Base-by-base conservation (phyloP, 2,888 invertebrate genomes). In the Caenorhabditis macrosperma region DNA sequence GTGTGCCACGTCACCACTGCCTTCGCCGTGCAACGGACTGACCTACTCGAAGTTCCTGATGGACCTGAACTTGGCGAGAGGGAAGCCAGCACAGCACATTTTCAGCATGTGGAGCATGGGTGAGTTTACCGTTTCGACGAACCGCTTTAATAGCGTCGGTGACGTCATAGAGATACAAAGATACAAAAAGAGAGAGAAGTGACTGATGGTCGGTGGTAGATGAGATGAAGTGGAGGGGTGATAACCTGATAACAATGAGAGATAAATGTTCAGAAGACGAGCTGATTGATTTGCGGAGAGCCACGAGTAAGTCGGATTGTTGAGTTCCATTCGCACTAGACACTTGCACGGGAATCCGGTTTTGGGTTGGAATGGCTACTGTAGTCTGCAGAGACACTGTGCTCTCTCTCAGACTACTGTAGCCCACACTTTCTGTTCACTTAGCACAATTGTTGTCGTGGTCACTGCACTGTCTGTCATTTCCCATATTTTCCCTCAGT, bases 101-200 rank as follows among this genome's bases (percentile, higher is more conserved):
- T 83, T 81, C 79, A 81, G 81, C 61, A 77, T 79, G 66, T 83
- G 81, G 81, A 83, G 83, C 38, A 60, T 52, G 67, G 75, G 82
- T 82, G 26, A 67, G 72, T 61, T 22, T 22, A 38, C 50, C 24
- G 10, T 24, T 50, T 15, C 10, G 2, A 33, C 59, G 60, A 61
- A 61, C 61, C 38, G 28, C 60, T 69, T 44, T 68, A 12, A 44
- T 41, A 24, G 44, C 24, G 24, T 17, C 30, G 26, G 15, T 55
- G 52, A 66, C 67, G 46, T 67, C 46, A 17, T 9, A n/a, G n/a
- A n/a, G n/a, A n/a, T n/a, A n/a, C n/a, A 54, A 44, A 66, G 33
- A 33, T 44, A 15, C 46, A 33, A 48, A 33, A 68, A 54, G 30
- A 28, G n/a, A 24, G 35, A 38, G 28, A n/a, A 52, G 20, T 12